phyloP scores from a whole-genome alignment of 2,888 invertebrate species.

The Ashinkailepas kermadecensis region DNA sequence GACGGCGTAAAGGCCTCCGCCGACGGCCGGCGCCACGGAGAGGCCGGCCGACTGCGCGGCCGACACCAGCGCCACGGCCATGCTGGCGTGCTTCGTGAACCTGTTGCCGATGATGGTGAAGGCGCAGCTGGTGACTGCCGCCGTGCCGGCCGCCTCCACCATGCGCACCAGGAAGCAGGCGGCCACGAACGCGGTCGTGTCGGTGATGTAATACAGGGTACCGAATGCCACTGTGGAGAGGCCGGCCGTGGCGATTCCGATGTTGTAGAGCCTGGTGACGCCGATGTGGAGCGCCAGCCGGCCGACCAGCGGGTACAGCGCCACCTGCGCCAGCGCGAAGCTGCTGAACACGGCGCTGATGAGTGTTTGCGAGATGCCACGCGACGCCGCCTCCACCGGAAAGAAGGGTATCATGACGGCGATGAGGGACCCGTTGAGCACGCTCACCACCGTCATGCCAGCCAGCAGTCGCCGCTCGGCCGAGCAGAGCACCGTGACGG shows the following conservation, averaged over 20 bases:
- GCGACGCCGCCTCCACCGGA: neutral
- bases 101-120: conserved; percentile 21
- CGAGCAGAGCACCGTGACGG: too few species aligned
- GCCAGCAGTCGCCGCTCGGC: neutral
- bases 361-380: neutral
- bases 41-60: neutral
- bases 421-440: neutral
- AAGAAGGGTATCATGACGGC: conserved; percentile 20
- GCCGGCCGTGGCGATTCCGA: conserved; percentile 17
- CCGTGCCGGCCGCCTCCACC: conserved; percentile 12
- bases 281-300: neutral
- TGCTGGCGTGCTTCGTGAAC: neutral
- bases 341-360: conserved; percentile 18
- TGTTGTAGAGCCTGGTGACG: conserved; percentile 8
- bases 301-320: neutral
- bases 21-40: neutral
- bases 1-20: neutral
- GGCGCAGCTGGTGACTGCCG: neutral
- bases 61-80: neutral
- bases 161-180: conserved; percentile 1
- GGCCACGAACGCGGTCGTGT: neutral
- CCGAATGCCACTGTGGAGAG: conserved; percentile 10
- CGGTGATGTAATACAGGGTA: neutral
- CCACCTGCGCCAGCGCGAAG: neutral
- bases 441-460: neutral